Evolutionary conservation across 1,140 invertebrate species (phyloP).

Genomic region (Temnothorax curvispinosus): DNA sequence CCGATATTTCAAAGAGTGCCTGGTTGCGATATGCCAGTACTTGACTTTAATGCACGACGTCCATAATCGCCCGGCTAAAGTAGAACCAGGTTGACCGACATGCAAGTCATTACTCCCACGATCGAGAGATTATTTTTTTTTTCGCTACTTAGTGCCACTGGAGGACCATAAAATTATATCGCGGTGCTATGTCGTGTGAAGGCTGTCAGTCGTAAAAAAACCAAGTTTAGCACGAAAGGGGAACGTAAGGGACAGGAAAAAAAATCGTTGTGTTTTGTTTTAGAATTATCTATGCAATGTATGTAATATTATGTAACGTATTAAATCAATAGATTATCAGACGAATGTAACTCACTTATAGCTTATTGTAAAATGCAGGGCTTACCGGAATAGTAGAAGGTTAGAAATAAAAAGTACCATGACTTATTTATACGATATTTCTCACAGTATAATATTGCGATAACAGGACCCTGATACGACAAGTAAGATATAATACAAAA

Average conservation of each 20-base stretch:
- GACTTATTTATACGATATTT: background rate
- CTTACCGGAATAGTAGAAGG: background rate
- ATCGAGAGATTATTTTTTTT: slow-evolving; percentile 47
- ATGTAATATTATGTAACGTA: background rate
- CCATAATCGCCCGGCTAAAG: slow-evolving; percentile 38
- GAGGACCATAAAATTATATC: slow-evolving; percentile 48
- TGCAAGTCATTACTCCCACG: slow-evolving; percentile 42
- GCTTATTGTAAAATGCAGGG: background rate
- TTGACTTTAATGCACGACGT: slow-evolving; percentile 56
- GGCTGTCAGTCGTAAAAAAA: slow-evolving; percentile 66
- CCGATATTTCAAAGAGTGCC: slow-evolving; percentile 45
- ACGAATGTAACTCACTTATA: background rate
- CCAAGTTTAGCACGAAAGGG: slow-evolving; percentile 27
- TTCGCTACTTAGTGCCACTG: slow-evolving; percentile 41
- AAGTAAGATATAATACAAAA: background rate
- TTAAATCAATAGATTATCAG: background rate
- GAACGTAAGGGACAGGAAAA: slow-evolving; percentile 36
- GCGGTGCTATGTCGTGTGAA: slow-evolving; percentile 19
- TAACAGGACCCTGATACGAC: background rate
- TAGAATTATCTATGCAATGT: background rate
- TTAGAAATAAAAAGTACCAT: slow-evolving; percentile 22
- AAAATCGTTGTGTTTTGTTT: slow-evolving; percentile 45
- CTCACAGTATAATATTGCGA: background rate
- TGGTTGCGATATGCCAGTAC: slow-evolving; percentile 39
- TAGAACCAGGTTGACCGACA: slow-evolving; percentile 22